Base-by-base conservation (phyloP, 2,113 vertebrate species). In the Planiliza haematocheilus region DNA sequence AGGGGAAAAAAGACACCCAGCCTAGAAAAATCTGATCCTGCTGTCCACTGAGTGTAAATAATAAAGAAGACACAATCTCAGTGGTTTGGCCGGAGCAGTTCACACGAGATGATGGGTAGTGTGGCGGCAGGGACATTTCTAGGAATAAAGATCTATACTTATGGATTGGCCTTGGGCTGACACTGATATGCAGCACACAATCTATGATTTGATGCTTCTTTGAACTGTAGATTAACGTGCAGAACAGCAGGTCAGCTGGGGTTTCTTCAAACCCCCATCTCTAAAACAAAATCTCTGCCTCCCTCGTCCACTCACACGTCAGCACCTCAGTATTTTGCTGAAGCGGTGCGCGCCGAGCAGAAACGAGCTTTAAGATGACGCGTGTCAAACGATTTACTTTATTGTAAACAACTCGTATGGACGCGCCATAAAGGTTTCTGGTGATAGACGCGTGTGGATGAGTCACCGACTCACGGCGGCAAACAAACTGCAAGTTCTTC, bases 51-150 rank as follows among this genome's bases (percentile, higher is more conserved):
- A 76, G 85, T 66, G 84, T 92, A 92, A 93, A 92, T 92, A 92
- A 93, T 93, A 86, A 88, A 94, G 79, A 86, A 82, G 89, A 90
- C 72, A 82, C 81, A 89, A 90, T 91, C 87, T 89, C 70, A 34
- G 83, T 58, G 1, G 61, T 1, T 13, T 17, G 51, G 74, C 43
- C n/a, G 8, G 39, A 60, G 58, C 14, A 21, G 66, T 30, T 60
- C 43, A 52, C 53, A 30, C 30, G 43, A 46, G 14, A 60, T 17
- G 1, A 61, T 48, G 45, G 68, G 50, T 45, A 20, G 48, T 53
- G 59, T n/a, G 38, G 37, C 50, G 43, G 51, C 50, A 43, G 51
- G 52, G 34, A 49, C 10, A 21, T 70, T 84, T 76, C 74, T 71
- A 56, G 45, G 81, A 70, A 65, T 48, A 7, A 34, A 59, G 55